A percentile compares a stretch with the other conserved stretches of the same genome.
Evolutionary conservation across 1,140 invertebrate species (phyloP).

Genomic region (Mactra quadrangularis): DNA sequence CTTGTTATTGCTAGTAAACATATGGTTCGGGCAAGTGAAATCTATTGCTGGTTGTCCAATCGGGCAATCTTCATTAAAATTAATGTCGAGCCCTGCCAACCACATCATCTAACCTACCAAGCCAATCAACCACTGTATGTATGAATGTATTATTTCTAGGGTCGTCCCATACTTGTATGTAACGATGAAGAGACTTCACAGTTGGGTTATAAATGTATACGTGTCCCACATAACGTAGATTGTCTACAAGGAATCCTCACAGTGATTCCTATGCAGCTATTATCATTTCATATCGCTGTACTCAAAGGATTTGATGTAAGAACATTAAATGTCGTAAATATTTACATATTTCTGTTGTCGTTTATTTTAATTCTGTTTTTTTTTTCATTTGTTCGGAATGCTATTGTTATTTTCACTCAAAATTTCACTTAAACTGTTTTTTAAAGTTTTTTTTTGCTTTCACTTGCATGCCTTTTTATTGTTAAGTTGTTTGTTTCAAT

Average conservation of each 20-base stretch:
- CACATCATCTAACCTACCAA: no score
- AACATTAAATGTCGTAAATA: neutral
- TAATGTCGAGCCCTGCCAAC: no score
- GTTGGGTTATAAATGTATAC: slow-evolving; percentile 88
- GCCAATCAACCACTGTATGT: neutral
- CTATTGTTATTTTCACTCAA: neutral
- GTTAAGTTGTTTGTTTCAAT: neutral
- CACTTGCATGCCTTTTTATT: neutral
- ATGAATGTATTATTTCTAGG: slow-evolving; percentile 73
- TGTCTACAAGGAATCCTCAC: slow-evolving; percentile 91
- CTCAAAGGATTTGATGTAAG: slow-evolving; percentile 81
- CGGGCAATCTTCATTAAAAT: no score
- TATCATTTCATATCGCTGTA: slow-evolving; percentile 97
- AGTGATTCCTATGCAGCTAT: slow-evolving; percentile 91
- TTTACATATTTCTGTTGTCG: neutral
- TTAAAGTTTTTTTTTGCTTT: neutral
- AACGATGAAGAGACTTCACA: slow-evolving; percentile 94
- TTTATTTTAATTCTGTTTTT: slow-evolving; percentile 5
- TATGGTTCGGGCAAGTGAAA: no score
- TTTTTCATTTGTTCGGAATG: neutral
- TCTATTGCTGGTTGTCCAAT: no score
- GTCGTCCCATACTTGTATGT: slow-evolving; percentile 95
- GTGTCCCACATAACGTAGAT: slow-evolving; percentile 95
- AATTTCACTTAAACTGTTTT: neutral
- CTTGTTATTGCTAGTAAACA: no score